phyloP scores from a whole-genome alignment of 2,888 invertebrate genomes.

The Dromius quadrimaculatus region DNA sequence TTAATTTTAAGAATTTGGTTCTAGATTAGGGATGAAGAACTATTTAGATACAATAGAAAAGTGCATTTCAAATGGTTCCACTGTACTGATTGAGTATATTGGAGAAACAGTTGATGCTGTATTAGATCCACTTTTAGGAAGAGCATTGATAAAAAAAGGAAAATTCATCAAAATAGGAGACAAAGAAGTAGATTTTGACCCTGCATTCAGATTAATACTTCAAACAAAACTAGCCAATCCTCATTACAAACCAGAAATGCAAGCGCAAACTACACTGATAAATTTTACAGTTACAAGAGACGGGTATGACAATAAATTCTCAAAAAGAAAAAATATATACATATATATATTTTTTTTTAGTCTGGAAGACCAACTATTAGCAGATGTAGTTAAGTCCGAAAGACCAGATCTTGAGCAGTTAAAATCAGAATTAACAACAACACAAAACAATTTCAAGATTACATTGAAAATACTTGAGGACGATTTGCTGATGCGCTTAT shows the following conservation, averaged over 20 bases:
- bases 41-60: slow-evolving; percentile 87
- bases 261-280: slow-evolving; percentile 94
- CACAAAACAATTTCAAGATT: slow-evolving; percentile 95
- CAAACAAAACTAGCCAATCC: slow-evolving; percentile 96
- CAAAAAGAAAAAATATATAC: background rate
- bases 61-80: slow-evolving; percentile 74
- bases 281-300: slow-evolving; percentile 96
- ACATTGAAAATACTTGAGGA: slow-evolving; percentile 92
- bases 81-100: slow-evolving; percentile 89
- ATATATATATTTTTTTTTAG: slow-evolving; percentile 59
- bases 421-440: slow-evolving; percentile 86
- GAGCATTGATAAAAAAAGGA: slow-evolving; percentile 91
- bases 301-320: slow-evolving; percentile 67
- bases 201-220: slow-evolving; percentile 83
- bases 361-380: slow-evolving; percentile 91
- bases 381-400: slow-evolving; percentile 93
- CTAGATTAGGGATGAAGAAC: slow-evolving; percentile 82
- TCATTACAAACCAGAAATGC: slow-evolving; percentile 96
- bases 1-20: too few species aligned
- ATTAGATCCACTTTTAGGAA: slow-evolving; percentile 87
- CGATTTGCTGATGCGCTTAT: slow-evolving; percentile 85
- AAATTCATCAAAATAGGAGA: slow-evolving; percentile 87
- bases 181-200: slow-evolving; percentile 90
- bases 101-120: slow-evolving; percentile 92
- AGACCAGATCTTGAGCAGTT: slow-evolving; percentile 89